Evolutionary conservation across 2,888 invertebrate species (phyloP).

Genomic region (Beris morrisii): DNA sequence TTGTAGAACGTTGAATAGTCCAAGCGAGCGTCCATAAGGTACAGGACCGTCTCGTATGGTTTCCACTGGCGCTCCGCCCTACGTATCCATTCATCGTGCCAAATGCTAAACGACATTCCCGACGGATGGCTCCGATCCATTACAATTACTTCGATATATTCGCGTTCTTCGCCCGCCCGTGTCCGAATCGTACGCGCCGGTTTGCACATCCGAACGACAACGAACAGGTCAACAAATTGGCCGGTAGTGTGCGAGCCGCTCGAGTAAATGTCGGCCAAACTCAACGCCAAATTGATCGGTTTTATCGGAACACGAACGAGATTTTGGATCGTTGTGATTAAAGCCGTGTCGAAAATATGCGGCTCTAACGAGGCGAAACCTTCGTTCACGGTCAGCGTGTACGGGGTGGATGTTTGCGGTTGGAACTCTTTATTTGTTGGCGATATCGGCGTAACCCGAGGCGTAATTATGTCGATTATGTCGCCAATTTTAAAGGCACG

Average conservation of each 20-base stretch:
- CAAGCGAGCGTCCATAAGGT: slow-evolving; percentile 70
- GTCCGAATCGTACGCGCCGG: slow-evolving; percentile 65
- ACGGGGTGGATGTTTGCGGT: slow-evolving; percentile 69
- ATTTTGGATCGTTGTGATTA: slow-evolving; percentile 57
- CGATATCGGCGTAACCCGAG: slow-evolving; percentile 56
- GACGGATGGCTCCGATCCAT: slow-evolving; percentile 64
- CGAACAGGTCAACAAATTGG: slow-evolving; percentile 65
- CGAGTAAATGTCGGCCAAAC: slow-evolving; percentile 47
- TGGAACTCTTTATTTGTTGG: slow-evolving; percentile 61
- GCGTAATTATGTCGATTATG: slow-evolving; percentile 70
- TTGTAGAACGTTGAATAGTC: slow-evolving; percentile 62
- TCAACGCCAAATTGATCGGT: slow-evolving; percentile 48
- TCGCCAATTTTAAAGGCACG: slow-evolving; percentile 69
- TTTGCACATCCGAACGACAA: slow-evolving; percentile 67
- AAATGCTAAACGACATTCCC: slow-evolving; percentile 63
- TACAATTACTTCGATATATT: slow-evolving; percentile 68
- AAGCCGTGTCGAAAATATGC: slow-evolving; percentile 59
- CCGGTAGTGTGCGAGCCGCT: slow-evolving; percentile 30
- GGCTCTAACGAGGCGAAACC: slow-evolving; percentile 64
- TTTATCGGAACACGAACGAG: slow-evolving; percentile 69
- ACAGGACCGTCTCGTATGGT: slow-evolving; percentile 68
- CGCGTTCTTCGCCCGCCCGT: slow-evolving; percentile 60
- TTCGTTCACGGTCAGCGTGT: slow-evolving; percentile 67
- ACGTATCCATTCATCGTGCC: slow-evolving; percentile 71
- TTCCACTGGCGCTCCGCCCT: slow-evolving; percentile 65